Conservation (phyloP, 2,113 vertebrate species). For the Eulemur macaco region DNA sequence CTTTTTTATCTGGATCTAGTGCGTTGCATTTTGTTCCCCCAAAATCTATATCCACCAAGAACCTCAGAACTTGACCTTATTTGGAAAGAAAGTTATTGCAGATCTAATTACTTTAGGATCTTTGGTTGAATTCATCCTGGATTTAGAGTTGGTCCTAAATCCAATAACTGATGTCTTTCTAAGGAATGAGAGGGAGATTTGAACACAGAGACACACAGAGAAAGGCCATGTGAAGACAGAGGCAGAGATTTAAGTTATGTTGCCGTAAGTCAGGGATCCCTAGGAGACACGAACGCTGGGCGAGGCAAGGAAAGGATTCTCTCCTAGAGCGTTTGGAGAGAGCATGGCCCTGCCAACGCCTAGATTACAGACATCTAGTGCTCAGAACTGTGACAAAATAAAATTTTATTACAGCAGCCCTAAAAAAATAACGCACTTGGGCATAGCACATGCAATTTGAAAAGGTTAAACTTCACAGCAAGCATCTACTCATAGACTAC, state of each 20-base stretch:
- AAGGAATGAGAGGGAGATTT: not conserved
- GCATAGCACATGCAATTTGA: not conserved
- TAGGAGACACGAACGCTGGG: not conserved
- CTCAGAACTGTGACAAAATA: not conserved
- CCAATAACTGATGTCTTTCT: not conserved
- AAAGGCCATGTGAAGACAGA: not conserved
- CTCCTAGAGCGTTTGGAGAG: rapidly evolving
- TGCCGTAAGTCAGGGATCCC: not conserved
- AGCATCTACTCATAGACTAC: too few relatives aligned
- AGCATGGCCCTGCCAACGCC: too few relatives aligned
- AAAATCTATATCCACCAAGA: not conserved
- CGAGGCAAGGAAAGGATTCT: not conserved
- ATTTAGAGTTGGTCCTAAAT: not conserved
- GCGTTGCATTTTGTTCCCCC: not conserved
- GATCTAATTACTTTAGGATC: not conserved
- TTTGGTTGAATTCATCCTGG: not conserved
- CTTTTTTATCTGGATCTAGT: not conserved
- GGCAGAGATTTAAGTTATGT: not conserved
- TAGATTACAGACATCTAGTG: not conserved
- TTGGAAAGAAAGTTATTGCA: not conserved
- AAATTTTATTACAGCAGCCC: not conserved
- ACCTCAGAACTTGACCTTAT: not conserved
- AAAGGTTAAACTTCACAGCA: not conserved
- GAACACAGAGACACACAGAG: not conserved
- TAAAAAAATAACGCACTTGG: not conserved